Percentiles rank a stretch among this genome's conserved stretches.
Evolutionary conservation across 2,113 vertebrate species (phyloP).

Genomic region (Megaceryle torquata): DNA sequence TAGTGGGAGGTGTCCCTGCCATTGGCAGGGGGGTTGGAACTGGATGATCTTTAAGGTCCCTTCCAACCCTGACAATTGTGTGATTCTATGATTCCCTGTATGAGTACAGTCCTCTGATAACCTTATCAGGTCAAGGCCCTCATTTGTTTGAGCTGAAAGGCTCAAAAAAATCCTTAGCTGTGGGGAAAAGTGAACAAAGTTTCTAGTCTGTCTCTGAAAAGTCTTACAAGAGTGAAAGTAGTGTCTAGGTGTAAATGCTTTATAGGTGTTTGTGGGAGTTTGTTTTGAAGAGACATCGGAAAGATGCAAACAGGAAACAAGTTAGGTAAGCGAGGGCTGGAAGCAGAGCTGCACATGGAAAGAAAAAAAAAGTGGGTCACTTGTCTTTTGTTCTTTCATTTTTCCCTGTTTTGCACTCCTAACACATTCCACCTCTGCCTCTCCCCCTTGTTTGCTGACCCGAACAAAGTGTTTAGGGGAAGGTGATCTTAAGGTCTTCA

Average conservation of each 20-base stretch:
- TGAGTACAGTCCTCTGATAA: not conserved
- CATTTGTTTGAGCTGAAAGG: not conserved
- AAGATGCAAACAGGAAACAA: not conserved
- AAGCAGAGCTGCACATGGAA: not conserved
- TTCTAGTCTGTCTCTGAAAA: not conserved
- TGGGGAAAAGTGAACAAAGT: not conserved
- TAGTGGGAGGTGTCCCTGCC: too few species aligned
- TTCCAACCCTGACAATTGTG: too few species aligned
- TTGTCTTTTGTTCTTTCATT: not conserved
- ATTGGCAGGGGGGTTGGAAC: too few species aligned
- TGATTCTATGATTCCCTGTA: not conserved
- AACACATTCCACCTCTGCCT: not conserved
- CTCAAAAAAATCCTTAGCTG: not conserved
- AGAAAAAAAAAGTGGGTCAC: not conserved
- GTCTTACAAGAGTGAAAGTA: not conserved
- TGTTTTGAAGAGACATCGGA: not conserved
- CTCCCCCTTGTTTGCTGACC: not conserved
- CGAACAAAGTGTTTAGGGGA: not conserved
- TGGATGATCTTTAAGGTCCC: too few species aligned
- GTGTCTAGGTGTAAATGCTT: not conserved
- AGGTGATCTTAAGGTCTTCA: not conserved
- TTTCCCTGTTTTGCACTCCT: not conserved
- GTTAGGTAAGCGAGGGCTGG: not conserved
- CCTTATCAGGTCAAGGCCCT: not conserved
- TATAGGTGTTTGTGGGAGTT: not conserved